Percentiles rank a stretch among this genome's conserved stretches.
Evolutionary conservation across 2,888 invertebrate genomes (phyloP).

Genomic region (Temnothorax rugatulus): DNA sequence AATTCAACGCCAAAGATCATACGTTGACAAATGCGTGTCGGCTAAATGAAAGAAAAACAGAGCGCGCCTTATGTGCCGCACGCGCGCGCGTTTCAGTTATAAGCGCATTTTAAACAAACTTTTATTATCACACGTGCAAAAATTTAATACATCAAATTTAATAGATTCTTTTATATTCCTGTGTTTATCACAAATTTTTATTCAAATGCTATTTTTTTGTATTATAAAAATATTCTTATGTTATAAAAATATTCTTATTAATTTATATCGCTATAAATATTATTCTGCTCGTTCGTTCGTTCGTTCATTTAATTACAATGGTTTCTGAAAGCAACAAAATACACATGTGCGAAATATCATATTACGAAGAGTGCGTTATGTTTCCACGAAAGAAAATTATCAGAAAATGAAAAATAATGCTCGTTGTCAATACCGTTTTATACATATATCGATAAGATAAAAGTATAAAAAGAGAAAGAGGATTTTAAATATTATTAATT

Average conservation of each 20-base stretch:
- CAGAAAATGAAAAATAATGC: neutral
- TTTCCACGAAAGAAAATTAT: neutral
- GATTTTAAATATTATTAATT: neutral
- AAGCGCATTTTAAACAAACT: slow-evolving; percentile 13
- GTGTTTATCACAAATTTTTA: neutral
- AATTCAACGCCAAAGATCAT: slow-evolving; percentile 71
- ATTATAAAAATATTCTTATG: too few relatives aligned
- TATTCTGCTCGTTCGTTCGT: neutral
- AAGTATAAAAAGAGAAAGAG: neutral
- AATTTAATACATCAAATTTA: neutral
- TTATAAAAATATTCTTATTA: neutral
- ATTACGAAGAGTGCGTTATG: neutral
- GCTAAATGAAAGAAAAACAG: slow-evolving; percentile 45
- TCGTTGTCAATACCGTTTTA: neutral
- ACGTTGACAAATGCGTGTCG: slow-evolving; percentile 67
- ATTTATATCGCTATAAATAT: neutral
- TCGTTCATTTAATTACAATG: slow-evolving; percentile 26
- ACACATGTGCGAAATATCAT: slow-evolving; percentile 20
- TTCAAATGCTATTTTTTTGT: neutral
- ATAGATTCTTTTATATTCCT: neutral
- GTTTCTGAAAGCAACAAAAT: slow-evolving; percentile 16
- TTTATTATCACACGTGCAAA: neutral
- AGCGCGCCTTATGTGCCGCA: slow-evolving; percentile 17
- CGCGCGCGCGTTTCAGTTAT: slow-evolving; percentile 9
- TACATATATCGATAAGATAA: neutral